Evolutionary conservation across 2,888 invertebrate genomes (phyloP).

Genomic region (Leptinotarsa peninsularis): DNA sequence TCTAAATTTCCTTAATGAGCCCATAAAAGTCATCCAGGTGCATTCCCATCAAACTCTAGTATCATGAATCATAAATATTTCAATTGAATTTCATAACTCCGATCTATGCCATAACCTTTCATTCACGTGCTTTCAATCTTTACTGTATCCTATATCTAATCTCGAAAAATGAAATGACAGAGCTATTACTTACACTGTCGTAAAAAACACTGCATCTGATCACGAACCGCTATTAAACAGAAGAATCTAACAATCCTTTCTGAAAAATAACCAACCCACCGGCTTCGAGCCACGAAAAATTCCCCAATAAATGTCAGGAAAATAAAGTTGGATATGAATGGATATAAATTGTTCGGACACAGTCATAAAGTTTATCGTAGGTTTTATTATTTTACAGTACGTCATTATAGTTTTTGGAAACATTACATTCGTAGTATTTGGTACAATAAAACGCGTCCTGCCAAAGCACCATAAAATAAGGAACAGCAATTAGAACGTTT

Average conservation of each 20-base stretch:
- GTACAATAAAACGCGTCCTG: background rate
- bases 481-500: background rate
- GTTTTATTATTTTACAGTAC: constrained; percentile 14
- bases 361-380: constrained; percentile 12
- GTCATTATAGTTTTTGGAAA: constrained; percentile 12
- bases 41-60: no score
- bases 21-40: background rate
- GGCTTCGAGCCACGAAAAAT: constrained; percentile 8
- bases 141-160: constrained; percentile 19
- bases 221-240: constrained; percentile 23
- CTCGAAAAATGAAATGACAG: constrained; percentile 14
- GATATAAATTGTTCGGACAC: constrained; percentile 11
- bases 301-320: constrained; percentile 26
- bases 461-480: background rate
- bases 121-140: constrained; percentile 18
- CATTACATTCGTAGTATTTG: background rate
- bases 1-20: background rate
- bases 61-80: background rate
- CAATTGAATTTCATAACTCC: background rate
- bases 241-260: constrained; percentile 18
- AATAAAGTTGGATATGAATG: constrained; percentile 11
- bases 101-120: background rate
- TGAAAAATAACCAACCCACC: constrained; percentile 24
- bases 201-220: constrained; percentile 21
- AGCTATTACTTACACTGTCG: constrained; percentile 23